phyloP scores from a whole-genome alignment of 2,888 invertebrate species.

The Myopa tessellatipennis region DNA sequence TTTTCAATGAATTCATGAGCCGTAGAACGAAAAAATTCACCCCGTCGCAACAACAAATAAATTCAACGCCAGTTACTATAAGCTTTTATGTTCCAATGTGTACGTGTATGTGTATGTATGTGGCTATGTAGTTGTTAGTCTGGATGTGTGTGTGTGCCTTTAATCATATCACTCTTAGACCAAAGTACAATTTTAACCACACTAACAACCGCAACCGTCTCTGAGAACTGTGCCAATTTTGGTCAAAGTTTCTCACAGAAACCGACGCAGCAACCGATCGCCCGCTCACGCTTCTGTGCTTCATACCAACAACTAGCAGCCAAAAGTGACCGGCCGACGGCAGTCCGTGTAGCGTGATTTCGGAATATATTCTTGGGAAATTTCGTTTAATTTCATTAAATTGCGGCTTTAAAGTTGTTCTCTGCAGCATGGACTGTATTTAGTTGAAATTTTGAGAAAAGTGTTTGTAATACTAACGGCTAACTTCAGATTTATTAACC shows the following conservation, averaged over 20 bases:
- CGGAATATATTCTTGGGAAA: constrained; percentile 12
- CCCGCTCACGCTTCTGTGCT: neutral
- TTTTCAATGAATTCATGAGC: too few relatives aligned
- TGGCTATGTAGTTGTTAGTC: neutral
- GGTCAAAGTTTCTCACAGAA: constrained; percentile 12
- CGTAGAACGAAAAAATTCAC: too few relatives aligned
- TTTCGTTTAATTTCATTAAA: neutral
- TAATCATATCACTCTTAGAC: neutral
- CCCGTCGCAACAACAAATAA: too few relatives aligned
- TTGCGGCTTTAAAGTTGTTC: neutral
- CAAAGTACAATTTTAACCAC: neutral
- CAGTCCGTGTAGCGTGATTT: neutral
- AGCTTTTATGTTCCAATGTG: neutral
- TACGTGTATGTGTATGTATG: neutral
- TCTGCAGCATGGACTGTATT: too few relatives aligned
- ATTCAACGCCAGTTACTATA: too few relatives aligned
- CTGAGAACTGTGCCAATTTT: constrained; percentile 20
- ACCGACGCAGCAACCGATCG: neutral
- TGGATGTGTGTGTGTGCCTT: neutral
- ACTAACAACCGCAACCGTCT: neutral
- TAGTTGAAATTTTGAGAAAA: too few relatives aligned
- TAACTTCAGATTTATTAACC: too few relatives aligned
- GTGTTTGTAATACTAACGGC: too few relatives aligned
- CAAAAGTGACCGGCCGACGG: neutral
- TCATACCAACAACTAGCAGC: neutral